Base-by-base conservation (phyloP, 2,797 vertebrate genomes). In the Apogon hyalosoma region DNA sequence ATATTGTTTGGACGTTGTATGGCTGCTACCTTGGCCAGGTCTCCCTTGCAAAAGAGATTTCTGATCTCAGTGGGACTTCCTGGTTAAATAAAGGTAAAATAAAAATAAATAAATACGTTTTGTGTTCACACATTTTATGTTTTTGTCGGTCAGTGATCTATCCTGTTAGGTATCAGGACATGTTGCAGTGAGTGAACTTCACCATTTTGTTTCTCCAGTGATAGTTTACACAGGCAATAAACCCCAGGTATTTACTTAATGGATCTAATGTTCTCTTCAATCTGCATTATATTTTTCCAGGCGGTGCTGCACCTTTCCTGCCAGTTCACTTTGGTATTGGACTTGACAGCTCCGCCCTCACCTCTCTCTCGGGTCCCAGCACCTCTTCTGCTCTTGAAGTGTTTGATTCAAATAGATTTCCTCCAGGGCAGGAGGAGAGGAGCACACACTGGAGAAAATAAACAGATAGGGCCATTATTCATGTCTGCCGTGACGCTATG, bases 391-490 rank as follows among this genome's bases (percentile, higher is more conserved):
- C 64, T 79, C 74, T 50, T 83, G 11, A 81, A 79, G 81, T 87
- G 83, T 87, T 90, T 80, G 73, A 83, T 85, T 86, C 76, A 80
- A 87, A 86, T 77, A 76, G 70, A 76, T 84, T 79, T 81, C 55
- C 75, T 84, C 70, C 70, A 71, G 84, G 75, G 71, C 64, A 75
- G 60, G 55, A 76, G 61, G 60, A 75, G 61, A 62, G 54, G 64
- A 64, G 63, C 69, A 82, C 67, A 64, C 66, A 69, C 78, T 75
- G 66, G 66, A 69, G 83, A 77, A 91, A 88, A 90, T 87, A 86
- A 87, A 90, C 80, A 87, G 85, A 91, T 79, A 79, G 77, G 79
- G 83, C 84, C 79, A 82, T 92, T 86, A 91, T 91, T 92, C 88
- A 88, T 75, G 69, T 90, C 87, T 93, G 85, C 84, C 69, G 6